Conservation (phyloP, 2,113 vertebrate species). For the Circaetus cinerascens region DNA sequence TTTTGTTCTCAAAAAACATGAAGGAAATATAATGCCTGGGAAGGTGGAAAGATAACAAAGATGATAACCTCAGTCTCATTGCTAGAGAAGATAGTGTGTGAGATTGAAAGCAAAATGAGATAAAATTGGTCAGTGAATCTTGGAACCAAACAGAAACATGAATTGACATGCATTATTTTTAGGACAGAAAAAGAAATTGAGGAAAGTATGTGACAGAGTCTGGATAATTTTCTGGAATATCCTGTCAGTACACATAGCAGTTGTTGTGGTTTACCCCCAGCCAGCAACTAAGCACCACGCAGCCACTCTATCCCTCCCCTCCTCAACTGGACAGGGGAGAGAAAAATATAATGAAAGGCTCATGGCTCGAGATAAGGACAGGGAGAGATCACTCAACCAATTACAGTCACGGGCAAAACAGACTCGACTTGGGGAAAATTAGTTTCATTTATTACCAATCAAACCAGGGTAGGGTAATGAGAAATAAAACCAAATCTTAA, state of each 20-base stretch:
- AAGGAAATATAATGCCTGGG: not conserved
- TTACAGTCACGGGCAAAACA: too few species aligned
- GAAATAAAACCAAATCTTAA: too few species aligned
- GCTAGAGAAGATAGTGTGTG: not conserved
- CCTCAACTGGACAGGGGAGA: too few species aligned
- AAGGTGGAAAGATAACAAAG: not conserved
- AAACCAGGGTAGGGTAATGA: too few species aligned
- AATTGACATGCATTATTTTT: not conserved
- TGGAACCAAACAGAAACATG: not conserved
- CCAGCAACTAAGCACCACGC: too few species aligned
- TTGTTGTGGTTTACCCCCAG: too few species aligned
- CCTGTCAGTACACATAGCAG: not conserved
- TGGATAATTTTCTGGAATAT: not conserved
- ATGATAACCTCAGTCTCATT: not conserved
- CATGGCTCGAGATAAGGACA: too few species aligned
- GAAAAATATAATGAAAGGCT: too few species aligned
- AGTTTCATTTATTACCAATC: too few species aligned
- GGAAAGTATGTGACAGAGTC: not conserved
- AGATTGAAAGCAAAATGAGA: not conserved
- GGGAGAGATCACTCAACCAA: too few species aligned
- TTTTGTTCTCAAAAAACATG: not conserved
- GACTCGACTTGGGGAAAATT: too few species aligned
- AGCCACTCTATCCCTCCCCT: too few species aligned
- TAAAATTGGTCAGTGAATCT: slow-evolving; percentile 5
- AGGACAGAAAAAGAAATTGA: not conserved